Evolutionary conservation across 1,140 invertebrate genomes (phyloP), one percentile per base, ranked within the genome.

Genomic region (Drosophila ohnishii): DNA sequence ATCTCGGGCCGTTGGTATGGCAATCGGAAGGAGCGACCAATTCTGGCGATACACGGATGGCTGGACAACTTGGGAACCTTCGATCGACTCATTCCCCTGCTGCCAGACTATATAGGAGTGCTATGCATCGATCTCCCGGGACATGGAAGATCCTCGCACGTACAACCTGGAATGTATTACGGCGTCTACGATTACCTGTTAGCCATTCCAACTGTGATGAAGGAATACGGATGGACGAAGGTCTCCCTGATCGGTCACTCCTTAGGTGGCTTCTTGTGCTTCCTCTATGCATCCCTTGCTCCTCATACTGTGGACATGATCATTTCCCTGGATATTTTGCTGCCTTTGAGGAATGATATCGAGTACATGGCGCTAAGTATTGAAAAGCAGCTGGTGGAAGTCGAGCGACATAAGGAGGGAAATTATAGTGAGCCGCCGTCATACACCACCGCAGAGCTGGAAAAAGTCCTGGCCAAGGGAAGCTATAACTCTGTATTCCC

Each of bases 41-140:
- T 96, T 34, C 75, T 96, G 28, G 93, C 94, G 0, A 63, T 96
- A 8, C 96, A 97, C 84, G 96, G 96, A 1, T 96, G 95, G 95
- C 92, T 94, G 91, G 95, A 95, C 78, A 96, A 96, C 86, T 93
- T 95, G 40, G 95, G 94, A 6, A 94, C 94, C 4, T 96, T 95
- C 92, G 95, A 96, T 89, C 90, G 92, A 3, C 82, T 96, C 22
- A 93, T 94, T 28, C 94, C 95, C 8, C 79, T 94, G 19, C 78
- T 96, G 11, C 92, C 93, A 2, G 88, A 92, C 19, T 92, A 95
- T 60, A 74, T 94, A 8, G 92, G 94, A 6, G 92, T 95, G 39
- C 83, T 96, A 3, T 94, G 95, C 3, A 92, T 96, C 13, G 95
- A 96, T 91, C 93, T 95, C 16, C 95, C 95, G 0, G 95, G 95